Percentiles rank a stretch among this genome's conserved stretches.
Evolutionary conservation across 1,140 invertebrate species (phyloP).

Genomic region (Solenopsis fugax): DNA sequence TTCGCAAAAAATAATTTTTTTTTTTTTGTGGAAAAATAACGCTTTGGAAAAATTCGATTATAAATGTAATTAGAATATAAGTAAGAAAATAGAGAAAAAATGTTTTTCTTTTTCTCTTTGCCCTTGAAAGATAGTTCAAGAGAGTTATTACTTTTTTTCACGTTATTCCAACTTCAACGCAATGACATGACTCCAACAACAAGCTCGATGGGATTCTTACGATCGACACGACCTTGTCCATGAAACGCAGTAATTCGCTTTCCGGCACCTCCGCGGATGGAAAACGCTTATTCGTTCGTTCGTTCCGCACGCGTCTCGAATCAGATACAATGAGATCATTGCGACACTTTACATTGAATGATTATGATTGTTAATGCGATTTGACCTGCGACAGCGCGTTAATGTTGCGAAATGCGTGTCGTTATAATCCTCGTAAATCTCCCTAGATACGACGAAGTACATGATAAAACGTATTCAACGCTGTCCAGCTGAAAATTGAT

Average conservation of each 20-base stretch:
- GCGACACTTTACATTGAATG: conserved; percentile 50
- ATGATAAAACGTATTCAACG: not conserved
- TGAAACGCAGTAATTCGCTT: conserved; percentile 48
- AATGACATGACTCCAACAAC: not conserved
- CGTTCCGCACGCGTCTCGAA: conserved; percentile 58
- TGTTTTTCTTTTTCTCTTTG: not conserved
- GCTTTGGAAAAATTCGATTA: too few species aligned
- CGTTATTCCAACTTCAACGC: not conserved
- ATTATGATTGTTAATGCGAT: conserved; percentile 59
- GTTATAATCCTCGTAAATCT: conserved; percentile 5
- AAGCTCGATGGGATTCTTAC: conserved; percentile 29
- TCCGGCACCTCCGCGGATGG: conserved; percentile 34
- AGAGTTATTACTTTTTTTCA: not conserved
- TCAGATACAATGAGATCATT: conserved; percentile 74
- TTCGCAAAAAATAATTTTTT: not conserved
- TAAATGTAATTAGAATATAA: too few species aligned
- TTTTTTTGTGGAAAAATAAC: too few species aligned
- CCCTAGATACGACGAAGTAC: not conserved
- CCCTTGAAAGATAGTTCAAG: not conserved
- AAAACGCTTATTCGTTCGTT: conserved; percentile 36
- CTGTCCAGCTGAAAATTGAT: not conserved
- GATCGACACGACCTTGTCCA: conserved; percentile 27
- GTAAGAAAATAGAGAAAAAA: too few species aligned
- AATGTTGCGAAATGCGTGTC: conserved; percentile 8
- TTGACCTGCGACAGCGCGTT: conserved; percentile 4